Evolutionary conservation across 2,113 vertebrate genomes (phyloP).

Genomic region (Gallinago media): DNA sequence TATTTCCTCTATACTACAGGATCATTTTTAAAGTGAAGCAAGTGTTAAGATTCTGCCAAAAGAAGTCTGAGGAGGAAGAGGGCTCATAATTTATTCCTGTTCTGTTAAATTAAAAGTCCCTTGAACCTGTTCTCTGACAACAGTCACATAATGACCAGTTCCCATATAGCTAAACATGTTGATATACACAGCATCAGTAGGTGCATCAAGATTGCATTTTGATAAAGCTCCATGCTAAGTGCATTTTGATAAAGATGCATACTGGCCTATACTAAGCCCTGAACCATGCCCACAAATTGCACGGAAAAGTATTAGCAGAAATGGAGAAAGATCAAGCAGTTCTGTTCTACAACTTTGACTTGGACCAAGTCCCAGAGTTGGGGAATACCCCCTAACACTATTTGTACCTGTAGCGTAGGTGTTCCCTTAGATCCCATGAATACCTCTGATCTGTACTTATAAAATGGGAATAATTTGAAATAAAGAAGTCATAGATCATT

Average conservation of each 20-base stretch:
- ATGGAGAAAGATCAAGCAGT: not conserved
- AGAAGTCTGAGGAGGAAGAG: not conserved
- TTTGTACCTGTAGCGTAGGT: accelerated
- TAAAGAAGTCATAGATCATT: not conserved
- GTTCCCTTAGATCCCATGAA: not conserved
- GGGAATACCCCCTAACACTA: not conserved
- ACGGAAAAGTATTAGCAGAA: not conserved
- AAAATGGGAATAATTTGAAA: not conserved
- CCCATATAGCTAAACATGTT: not conserved
- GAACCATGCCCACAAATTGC: not conserved
- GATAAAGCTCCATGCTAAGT: not conserved
- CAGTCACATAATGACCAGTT: not conserved
- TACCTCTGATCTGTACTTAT: not conserved
- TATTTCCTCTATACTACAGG: not conserved
- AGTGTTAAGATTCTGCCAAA: not conserved
- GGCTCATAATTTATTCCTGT: not conserved
- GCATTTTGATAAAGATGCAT: not conserved
- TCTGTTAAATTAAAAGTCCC: not conserved
- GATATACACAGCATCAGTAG: not conserved
- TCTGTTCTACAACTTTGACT: not conserved
- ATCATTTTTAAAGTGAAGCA: constrained; percentile 5
- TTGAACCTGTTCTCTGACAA: not conserved
- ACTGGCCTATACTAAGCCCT: not conserved
- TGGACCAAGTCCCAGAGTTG: not conserved
- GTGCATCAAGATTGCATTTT: not conserved